These are phyloP conservation scores for Unio pictorum DNA, from an alignment of 2,888 invertebrate genomes.

Conservation along the genomic window DNA sequence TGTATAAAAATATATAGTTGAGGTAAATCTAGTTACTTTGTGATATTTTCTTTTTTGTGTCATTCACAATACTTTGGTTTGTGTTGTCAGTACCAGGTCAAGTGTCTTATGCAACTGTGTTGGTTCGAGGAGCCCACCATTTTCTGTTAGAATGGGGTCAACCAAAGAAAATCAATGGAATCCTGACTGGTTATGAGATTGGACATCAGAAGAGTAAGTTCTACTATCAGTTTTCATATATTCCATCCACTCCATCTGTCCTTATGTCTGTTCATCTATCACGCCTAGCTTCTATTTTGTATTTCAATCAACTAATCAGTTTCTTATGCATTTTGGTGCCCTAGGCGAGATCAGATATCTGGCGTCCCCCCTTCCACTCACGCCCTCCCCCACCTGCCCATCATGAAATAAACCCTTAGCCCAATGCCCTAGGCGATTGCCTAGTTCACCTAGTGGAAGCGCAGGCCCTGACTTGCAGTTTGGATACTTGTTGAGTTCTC, in stretches of 20 bases:
- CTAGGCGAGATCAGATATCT: no score
- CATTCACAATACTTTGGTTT: not conserved
- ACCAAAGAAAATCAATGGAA: constrained; percentile 93
- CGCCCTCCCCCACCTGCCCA: no score
- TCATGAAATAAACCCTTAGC: no score
- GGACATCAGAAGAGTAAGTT: constrained; percentile 82
- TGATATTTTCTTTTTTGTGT: no score
- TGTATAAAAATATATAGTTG: no score
- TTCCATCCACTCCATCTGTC: not conserved
- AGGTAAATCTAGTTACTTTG: no score
- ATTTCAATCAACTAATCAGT: not conserved
- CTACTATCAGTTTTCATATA: not conserved
- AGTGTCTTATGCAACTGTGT: constrained; percentile 42
- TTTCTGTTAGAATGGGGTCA: constrained; percentile 87
- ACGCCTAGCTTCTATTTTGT: not conserved
- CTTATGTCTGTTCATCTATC: no score
- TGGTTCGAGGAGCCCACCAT: constrained; percentile 62
- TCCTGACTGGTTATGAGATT: constrained; percentile 91
- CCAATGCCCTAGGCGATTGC: no score
- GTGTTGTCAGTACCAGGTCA: constrained; percentile 51
- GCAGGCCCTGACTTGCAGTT: no score
- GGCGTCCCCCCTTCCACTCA: no score
- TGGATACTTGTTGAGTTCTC: no score
- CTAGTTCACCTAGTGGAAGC: no score
- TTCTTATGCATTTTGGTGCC: not conserved